Evolutionary conservation across 2,888 invertebrate genomes (phyloP).

Genomic region (Mythimna loreyi): DNA sequence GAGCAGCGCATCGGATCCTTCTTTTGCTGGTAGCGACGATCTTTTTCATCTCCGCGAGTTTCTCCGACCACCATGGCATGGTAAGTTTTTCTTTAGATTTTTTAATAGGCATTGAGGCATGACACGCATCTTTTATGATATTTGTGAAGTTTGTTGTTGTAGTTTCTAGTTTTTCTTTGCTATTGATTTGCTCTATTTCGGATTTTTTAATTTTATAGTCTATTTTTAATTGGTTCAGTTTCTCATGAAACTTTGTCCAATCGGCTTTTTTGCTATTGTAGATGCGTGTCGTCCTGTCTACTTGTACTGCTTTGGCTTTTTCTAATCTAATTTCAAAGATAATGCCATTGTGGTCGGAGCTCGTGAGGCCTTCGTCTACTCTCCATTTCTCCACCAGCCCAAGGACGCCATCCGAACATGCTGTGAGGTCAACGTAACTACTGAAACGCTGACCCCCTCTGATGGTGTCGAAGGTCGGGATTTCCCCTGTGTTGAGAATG

Average conservation of each 20-base stretch:
- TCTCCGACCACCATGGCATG: constrained; percentile 3
- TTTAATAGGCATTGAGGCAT: neutral
- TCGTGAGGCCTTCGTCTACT: neutral
- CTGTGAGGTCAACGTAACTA: too few species aligned
- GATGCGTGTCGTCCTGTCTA: neutral
- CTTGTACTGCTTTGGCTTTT: neutral
- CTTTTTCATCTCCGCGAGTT: neutral
- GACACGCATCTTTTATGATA: neutral
- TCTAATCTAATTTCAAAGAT: neutral
- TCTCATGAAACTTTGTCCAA: neutral
- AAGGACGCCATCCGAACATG: neutral
- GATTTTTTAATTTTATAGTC: too few species aligned
- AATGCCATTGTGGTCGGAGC: neutral
- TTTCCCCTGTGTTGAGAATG: too few species aligned
- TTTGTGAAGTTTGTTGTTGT: neutral
- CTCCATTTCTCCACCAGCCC: neutral
- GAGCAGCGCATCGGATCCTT: constrained; percentile 1
- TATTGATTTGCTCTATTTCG: too few species aligned
- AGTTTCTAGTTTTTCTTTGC: too few species aligned
- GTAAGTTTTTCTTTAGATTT: neutral
- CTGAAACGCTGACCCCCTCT: too few species aligned
- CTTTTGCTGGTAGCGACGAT: neutral
- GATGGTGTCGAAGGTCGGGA: too few species aligned
- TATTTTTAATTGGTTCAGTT: too few species aligned
- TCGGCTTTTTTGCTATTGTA: neutral